phyloP scores from a whole-genome alignment of 1,140 invertebrate genomes.

The Philopotamus ludificatus region DNA sequence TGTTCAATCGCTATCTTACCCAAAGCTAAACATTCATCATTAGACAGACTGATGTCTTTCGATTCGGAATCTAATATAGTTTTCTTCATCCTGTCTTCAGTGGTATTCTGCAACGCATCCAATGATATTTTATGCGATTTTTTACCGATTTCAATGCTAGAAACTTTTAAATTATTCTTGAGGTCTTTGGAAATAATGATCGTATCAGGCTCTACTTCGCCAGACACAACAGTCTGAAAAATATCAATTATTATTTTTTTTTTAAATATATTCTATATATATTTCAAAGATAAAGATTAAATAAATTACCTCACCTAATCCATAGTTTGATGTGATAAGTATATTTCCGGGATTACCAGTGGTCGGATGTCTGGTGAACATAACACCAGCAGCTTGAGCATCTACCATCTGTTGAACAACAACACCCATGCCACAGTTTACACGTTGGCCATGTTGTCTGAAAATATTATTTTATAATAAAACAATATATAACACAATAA shows the following conservation, averaged over 20 bases:
- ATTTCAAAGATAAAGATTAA: constrained; percentile 15
- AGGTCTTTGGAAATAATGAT: constrained; percentile 59
- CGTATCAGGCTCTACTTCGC: constrained; percentile 71
- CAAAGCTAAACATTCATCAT: constrained; percentile 54
- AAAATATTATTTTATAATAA: constrained; percentile 11
- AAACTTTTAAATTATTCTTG: constrained; percentile 53
- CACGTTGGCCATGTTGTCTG: constrained; percentile 62
- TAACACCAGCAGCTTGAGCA: constrained; percentile 71
- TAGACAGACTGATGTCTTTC: constrained; percentile 54
- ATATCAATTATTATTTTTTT: constrained; percentile 1
- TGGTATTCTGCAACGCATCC: constrained; percentile 29
- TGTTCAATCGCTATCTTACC: constrained; percentile 60
- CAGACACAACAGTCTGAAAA: constrained; percentile 74
- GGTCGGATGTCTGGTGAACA: constrained; percentile 77
- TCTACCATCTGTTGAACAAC: constrained; percentile 77
- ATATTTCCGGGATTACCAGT: constrained; percentile 66
- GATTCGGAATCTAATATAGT: constrained; percentile 50
- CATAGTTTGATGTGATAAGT: constrained; percentile 76
- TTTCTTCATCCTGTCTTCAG: constrained; percentile 45
- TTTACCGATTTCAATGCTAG: constrained; percentile 55
- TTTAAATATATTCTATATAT: neutral
- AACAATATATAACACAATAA: neutral
- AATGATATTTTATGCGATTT: constrained; percentile 60
- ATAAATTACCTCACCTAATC: constrained; percentile 69
- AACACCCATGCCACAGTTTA: constrained; percentile 72